A percentile compares a stretch with the other conserved stretches of the same genome.
Conservation (phyloP, 2,797 vertebrate genomes). For the Antrozous pallidus region DNA sequence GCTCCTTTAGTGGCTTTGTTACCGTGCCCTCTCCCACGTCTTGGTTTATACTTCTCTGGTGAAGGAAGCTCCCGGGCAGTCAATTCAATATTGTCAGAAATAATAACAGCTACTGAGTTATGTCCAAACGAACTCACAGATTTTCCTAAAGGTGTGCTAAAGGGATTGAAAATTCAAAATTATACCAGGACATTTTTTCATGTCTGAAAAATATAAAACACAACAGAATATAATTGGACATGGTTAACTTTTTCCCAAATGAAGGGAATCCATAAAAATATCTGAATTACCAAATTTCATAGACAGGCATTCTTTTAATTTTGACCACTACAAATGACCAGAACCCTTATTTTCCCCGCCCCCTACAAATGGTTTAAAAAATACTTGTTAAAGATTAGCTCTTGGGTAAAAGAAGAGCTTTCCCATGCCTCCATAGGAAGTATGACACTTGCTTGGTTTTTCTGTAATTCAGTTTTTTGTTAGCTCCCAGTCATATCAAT, state of each 20-base stretch:
- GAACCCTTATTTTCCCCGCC: background rate
- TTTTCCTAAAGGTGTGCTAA: slow-evolving; percentile 1
- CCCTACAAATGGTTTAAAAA: background rate
- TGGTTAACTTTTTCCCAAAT: slow-evolving; percentile 35
- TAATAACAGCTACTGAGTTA: background rate
- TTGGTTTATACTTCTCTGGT: slow-evolving; percentile 42
- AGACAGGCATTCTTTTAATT: slow-evolving; percentile 2
- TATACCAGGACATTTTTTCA: background rate
- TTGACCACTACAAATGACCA: slow-evolving; percentile 47
- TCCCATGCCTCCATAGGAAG: background rate
- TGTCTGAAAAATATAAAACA: background rate
- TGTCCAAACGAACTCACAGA: background rate
- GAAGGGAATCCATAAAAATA: background rate
- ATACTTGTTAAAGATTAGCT: background rate
- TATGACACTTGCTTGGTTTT: background rate
- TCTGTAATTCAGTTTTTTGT: background rate
- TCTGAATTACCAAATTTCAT: slow-evolving; percentile 23
- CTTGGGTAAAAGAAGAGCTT: background rate
- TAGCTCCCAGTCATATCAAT: background rate
- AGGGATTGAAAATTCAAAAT: background rate
- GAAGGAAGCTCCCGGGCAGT: background rate
- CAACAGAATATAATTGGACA: background rate
- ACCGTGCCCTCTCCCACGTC: background rate
- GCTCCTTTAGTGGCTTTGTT: slow-evolving; percentile 39
- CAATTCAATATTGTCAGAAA: slow-evolving; percentile 25